A percentile compares a stretch with the other conserved stretches of the same genome.
Conservation (phyloP, 2,113 vertebrate species). For the Etheostoma spectabile region DNA sequence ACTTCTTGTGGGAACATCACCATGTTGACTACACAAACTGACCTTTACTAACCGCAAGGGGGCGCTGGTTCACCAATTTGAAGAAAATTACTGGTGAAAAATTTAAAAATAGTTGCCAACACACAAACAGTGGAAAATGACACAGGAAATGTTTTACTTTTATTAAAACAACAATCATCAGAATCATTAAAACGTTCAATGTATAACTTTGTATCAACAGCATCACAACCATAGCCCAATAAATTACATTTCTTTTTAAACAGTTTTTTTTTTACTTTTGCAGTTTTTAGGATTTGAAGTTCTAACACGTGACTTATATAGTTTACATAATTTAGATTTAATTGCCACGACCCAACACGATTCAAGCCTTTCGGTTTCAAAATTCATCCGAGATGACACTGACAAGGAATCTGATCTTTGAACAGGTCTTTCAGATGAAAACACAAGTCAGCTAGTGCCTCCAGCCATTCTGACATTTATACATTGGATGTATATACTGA, state of each 20-base stretch:
- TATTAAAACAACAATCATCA: too few species aligned
- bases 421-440: not conserved
- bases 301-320: not conserved
- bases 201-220: too few species aligned
- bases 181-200: too few species aligned
- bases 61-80: not conserved
- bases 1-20: not conserved
- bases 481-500: not conserved
- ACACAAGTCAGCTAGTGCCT: not conserved
- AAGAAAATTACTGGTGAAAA: not conserved
- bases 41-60: not conserved
- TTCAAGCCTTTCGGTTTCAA: not conserved
- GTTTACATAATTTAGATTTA: not conserved
- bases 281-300: too few species aligned
- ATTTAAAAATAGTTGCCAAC: not conserved
- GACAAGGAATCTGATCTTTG: constrained; percentile 4
- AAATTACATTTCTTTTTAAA: not conserved
- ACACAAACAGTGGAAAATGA: too few species aligned
- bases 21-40: not conserved
- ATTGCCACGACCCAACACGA: not conserved
- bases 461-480: not conserved
- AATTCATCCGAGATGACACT: not conserved
- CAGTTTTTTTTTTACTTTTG: not conserved
- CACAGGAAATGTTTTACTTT: too few species aligned
- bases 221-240: not conserved